These are phyloP conservation scores for Drosophila crucigera DNA, from an alignment of 2,888 invertebrate species.

Conservation along the genomic window DNA sequence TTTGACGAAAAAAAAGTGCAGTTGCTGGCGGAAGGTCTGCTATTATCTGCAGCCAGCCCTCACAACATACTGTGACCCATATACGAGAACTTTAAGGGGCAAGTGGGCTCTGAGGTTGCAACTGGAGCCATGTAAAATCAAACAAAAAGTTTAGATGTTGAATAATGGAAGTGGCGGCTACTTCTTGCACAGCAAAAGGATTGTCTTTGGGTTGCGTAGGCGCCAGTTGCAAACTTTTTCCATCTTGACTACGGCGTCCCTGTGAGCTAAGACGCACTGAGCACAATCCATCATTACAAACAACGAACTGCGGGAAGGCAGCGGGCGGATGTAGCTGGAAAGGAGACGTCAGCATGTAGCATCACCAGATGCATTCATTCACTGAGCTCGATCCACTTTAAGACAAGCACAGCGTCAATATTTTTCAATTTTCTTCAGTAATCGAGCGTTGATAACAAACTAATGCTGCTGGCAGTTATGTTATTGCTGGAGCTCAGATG, in stretches of 20 bases:
- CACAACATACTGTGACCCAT: conserved; percentile 50
- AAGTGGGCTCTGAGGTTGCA: conserved; percentile 19
- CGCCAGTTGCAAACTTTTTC: conserved; percentile 67
- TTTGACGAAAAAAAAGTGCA: conserved; percentile 36
- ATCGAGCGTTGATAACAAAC: conserved; percentile 79
- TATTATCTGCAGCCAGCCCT: conserved; percentile 48
- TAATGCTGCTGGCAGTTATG: conserved; percentile 66
- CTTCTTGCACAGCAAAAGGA: conserved; percentile 35
- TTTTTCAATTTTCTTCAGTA: conserved; percentile 79
- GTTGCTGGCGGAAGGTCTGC: conserved; percentile 30
- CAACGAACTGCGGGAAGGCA: conserved; percentile 17
- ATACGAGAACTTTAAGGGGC: conserved; percentile 28
- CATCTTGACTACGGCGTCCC: conserved; percentile 43
- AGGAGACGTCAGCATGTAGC: conserved; percentile 20
- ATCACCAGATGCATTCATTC: conserved; percentile 43
- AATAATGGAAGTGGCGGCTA: conserved; percentile 52
- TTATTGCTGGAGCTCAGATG: conserved; percentile 21
- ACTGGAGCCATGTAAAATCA: conserved; percentile 65
- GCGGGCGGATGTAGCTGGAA: conserved; percentile 11
- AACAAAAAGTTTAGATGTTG: conserved; percentile 69
- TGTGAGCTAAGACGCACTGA: conserved; percentile 66
- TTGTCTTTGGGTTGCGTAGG: conserved; percentile 61
- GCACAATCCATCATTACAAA: conserved; percentile 72
- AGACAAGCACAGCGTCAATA: conserved; percentile 64
- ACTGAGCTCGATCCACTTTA: conserved; percentile 49